These are phyloP conservation scores for Nymphalis urticae DNA, from an alignment of 2,888 invertebrate species.

Conservation along the genomic window DNA sequence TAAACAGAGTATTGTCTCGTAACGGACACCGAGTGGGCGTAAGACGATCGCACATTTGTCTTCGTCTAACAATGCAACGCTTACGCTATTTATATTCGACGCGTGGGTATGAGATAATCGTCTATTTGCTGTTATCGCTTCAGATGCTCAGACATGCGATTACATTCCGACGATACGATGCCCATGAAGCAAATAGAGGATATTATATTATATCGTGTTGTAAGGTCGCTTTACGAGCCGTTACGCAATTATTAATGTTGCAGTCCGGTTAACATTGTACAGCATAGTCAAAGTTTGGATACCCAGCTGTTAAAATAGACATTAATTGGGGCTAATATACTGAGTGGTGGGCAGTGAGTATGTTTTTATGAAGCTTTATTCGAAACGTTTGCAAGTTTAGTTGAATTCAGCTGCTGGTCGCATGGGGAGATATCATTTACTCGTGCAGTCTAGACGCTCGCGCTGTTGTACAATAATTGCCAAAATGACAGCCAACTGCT, in stretches of 20 bases:
- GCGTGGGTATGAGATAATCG: conserved; percentile 65
- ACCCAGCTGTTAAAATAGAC: conserved; percentile 24
- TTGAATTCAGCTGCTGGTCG: conserved; percentile 33
- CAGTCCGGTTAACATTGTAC: conserved; percentile 9
- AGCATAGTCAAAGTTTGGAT: conserved; percentile 3
- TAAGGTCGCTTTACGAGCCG: conserved; percentile 2
- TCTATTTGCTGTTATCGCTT: conserved; percentile 58
- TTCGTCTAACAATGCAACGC: conserved; percentile 72
- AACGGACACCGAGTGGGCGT: conserved; percentile 58
- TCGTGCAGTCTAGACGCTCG: conserved; percentile 29
- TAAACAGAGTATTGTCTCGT: conserved; percentile 57
- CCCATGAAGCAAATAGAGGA: conserved; percentile 8
- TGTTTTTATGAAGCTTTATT: conserved; percentile 29
- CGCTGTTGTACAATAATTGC: conserved; percentile 26
- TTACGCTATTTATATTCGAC: conserved; percentile 70
- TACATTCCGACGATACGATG: conserved; percentile 25
- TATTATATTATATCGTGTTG: conserved; percentile 5
- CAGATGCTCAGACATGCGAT: conserved; percentile 31
- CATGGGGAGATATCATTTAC: conserved; percentile 26
- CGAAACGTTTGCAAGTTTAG: conserved; percentile 21
- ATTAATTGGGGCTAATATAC: conserved; percentile 28
- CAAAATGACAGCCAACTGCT: conserved; percentile 29
- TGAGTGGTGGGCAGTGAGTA: conserved; percentile 14
- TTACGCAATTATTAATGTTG: conserved; percentile 14
- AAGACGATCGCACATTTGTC: conserved; percentile 70